A percentile compares a stretch with the other conserved stretches of the same genome.
Conservation (phyloP, 2,113 vertebrate genomes). For the Etia nguti region DNA sequence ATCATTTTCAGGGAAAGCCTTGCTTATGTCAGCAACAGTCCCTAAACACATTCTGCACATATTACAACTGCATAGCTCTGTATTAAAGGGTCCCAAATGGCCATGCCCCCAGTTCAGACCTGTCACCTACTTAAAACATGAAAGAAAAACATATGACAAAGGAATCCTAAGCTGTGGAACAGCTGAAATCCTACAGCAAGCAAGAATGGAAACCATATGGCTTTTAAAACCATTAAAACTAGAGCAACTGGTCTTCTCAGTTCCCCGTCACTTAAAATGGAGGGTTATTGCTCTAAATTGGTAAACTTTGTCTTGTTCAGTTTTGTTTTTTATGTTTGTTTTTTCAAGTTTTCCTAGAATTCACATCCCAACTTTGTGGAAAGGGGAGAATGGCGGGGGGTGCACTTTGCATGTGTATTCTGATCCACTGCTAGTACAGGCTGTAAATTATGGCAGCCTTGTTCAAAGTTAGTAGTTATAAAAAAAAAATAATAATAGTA, state of each 20-base stretch:
- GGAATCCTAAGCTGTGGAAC: not conserved
- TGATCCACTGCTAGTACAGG: rapidly evolving
- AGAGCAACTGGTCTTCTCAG: not conserved
- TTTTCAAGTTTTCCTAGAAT: not conserved
- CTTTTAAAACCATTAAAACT: not conserved
- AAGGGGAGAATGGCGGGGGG: not conserved
- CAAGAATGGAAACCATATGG: not conserved
- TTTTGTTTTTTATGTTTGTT: too few relatives aligned
- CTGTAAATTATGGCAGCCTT: not conserved
- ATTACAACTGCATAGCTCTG: not conserved
- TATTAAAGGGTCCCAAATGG: not conserved
- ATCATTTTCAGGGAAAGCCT: not conserved
- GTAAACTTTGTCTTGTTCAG: not conserved
- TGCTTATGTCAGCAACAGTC: not conserved
- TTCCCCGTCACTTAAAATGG: rapidly evolving
- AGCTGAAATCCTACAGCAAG: not conserved
- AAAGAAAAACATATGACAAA: not conserved
- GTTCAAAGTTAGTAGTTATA: not conserved
- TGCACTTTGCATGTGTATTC: not conserved
- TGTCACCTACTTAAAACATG: not conserved
- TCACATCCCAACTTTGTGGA: not conserved
- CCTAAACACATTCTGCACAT: not conserved
- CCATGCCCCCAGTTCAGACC: not conserved
- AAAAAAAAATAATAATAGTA: not conserved
- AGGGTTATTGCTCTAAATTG: not conserved